A percentile compares a stretch with the other conserved stretches of the same genome.
Conservation (phyloP, 1,140 invertebrate genomes). For the Holotrichia oblita region DNA sequence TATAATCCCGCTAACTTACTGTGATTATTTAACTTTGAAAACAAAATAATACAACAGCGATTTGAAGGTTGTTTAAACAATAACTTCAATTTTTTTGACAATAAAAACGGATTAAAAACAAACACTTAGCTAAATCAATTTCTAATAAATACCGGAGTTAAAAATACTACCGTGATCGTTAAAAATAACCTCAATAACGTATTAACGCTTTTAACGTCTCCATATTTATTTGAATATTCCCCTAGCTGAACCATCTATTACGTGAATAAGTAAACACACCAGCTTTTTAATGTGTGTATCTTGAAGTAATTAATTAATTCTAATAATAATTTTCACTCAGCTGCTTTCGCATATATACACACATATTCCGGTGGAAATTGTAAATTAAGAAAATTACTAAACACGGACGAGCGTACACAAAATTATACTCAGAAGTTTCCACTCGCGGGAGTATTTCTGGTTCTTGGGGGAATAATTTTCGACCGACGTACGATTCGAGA, state of each 20-base stretch:
- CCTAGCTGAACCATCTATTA: background rate
- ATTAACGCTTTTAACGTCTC: background rate
- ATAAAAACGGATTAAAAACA: too few species aligned
- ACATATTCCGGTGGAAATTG: background rate
- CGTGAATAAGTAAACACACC: background rate
- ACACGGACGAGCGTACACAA: background rate
- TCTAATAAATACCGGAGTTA: too few species aligned
- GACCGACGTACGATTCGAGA: too few species aligned
- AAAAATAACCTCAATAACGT: background rate
- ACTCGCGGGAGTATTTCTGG: background rate
- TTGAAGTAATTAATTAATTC: slow-evolving; percentile 12
- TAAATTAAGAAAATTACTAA: slow-evolving; percentile 1
- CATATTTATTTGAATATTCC: background rate
- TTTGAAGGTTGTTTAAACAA: too few species aligned
- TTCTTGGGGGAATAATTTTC: background rate
- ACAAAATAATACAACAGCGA: too few species aligned
- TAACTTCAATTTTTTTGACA: too few species aligned
- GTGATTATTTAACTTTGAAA: too few species aligned
- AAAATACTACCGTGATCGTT: too few species aligned
- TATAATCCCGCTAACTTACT: too few species aligned
- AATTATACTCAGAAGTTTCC: background rate
- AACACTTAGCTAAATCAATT: too few species aligned
- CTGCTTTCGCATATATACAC: background rate
- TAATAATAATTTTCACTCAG: slow-evolving; percentile 18
- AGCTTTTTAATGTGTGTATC: background rate